Percentiles rank a stretch among this genome's conserved stretches.
phyloP scores from a whole-genome alignment of 2,888 invertebrate genomes.

The Acrocyrtus sp. region DNA sequence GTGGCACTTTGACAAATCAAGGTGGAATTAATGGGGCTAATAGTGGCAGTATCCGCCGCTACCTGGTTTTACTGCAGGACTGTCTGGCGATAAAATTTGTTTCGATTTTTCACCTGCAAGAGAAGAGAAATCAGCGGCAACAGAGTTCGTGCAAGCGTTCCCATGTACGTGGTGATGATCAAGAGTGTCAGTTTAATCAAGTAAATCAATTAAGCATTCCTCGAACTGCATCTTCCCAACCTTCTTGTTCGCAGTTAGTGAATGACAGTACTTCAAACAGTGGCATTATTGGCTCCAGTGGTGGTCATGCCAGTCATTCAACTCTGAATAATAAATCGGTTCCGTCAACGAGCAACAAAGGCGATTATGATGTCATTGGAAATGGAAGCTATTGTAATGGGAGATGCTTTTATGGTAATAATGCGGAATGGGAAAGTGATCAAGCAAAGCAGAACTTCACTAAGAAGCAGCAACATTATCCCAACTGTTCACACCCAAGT shows the following conservation, averaged over 20 bases:
- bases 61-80: slow-evolving; percentile 57
- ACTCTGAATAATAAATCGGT: slow-evolving; percentile 35
- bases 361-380: slow-evolving; percentile 20
- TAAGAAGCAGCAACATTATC: slow-evolving; percentile 19
- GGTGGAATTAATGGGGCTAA: slow-evolving; percentile 4
- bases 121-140: slow-evolving; percentile 6
- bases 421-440: slow-evolving; percentile 33
- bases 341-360: slow-evolving; percentile 28
- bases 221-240: slow-evolving; percentile 10
- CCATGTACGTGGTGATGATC: slow-evolving; percentile 43
- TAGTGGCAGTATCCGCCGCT: slow-evolving; percentile 43
- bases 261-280: slow-evolving; percentile 26
- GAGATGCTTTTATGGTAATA: background rate
- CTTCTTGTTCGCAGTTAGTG: slow-evolving; percentile 28
- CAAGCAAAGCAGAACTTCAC: slow-evolving; percentile 15
- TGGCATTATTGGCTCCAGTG: slow-evolving; percentile 29
- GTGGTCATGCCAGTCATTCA: slow-evolving; percentile 37
- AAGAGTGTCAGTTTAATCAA: slow-evolving; percentile 47
- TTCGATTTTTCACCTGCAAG: slow-evolving; percentile 15
- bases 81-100: slow-evolving; percentile 57
- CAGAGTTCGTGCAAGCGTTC: too few species aligned
- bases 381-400: slow-evolving; percentile 26
- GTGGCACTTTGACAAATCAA: slow-evolving; percentile 1
- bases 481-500: slow-evolving; percentile 19
- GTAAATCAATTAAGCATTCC: slow-evolving; percentile 34